phyloP scores from a whole-genome alignment of 2,888 invertebrate species.

The Macaria liturata region DNA sequence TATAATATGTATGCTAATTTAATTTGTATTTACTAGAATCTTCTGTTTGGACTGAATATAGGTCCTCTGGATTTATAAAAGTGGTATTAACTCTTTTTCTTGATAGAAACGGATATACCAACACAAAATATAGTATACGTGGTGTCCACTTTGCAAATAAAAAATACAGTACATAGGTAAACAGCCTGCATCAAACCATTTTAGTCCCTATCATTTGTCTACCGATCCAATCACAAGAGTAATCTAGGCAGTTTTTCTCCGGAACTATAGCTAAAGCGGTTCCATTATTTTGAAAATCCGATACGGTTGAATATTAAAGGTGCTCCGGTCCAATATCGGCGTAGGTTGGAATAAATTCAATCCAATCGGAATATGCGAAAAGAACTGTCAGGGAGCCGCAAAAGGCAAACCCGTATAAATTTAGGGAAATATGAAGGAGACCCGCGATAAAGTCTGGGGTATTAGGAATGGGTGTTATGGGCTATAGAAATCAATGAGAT shows the following conservation, averaged over 20 bases:
- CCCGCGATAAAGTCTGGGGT: slow-evolving; percentile 66
- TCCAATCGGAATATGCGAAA: slow-evolving; percentile 60
- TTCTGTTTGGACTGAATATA: too few relatives aligned
- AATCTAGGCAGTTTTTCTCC: slow-evolving; percentile 26
- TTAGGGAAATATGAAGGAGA: slow-evolving; percentile 64
- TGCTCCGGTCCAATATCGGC: slow-evolving; percentile 45
- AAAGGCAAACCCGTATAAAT: slow-evolving; percentile 68
- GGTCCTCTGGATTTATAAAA: too few relatives aligned
- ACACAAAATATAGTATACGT: too few relatives aligned
- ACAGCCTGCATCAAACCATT: background rate
- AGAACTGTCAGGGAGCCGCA: slow-evolving; percentile 63
- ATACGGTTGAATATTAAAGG: slow-evolving; percentile 44
- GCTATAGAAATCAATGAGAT: slow-evolving; percentile 74
- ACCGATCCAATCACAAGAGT: slow-evolving; percentile 7
- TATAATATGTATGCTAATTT: too few relatives aligned
- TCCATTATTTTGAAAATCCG: slow-evolving; percentile 34
- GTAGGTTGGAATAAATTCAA: slow-evolving; percentile 60
- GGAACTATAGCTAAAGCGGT: slow-evolving; percentile 26
- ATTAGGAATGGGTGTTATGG: slow-evolving; percentile 66
- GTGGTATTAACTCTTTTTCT: too few relatives aligned
- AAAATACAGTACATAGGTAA: too few relatives aligned
- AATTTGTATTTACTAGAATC: too few relatives aligned
- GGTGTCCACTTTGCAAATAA: too few relatives aligned
- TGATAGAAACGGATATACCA: too few relatives aligned
- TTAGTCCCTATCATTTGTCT: too few relatives aligned